Conservation (phyloP, 2,888 invertebrate genomes). For the Diachrysia chrysitis region DNA sequence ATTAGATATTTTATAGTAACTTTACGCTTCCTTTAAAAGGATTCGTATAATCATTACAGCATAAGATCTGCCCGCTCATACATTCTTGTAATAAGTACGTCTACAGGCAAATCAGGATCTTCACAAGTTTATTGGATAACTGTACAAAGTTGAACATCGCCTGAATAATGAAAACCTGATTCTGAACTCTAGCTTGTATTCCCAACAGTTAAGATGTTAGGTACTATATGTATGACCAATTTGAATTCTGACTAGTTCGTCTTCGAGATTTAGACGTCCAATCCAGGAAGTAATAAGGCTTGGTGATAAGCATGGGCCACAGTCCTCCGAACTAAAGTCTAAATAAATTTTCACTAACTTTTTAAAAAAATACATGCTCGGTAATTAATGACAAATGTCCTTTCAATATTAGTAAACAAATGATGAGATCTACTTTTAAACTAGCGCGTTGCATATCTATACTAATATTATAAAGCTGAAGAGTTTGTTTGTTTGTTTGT, state of each 20-base stretch:
- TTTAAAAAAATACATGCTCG: too few relatives aligned
- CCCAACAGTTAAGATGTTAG: conserved; percentile 3
- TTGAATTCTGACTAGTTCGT: neutral
- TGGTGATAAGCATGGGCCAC: neutral
- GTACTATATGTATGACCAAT: neutral
- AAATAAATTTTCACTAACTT: too few relatives aligned
- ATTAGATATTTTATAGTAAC: too few relatives aligned
- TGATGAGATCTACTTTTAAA: too few relatives aligned
- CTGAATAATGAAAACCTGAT: neutral
- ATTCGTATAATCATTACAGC: neutral
- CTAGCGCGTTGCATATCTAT: too few relatives aligned
- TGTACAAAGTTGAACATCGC: neutral
- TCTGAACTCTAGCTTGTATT: neutral
- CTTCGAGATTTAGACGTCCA: neutral
- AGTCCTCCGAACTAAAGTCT: too few relatives aligned
- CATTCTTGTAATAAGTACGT: neutral
- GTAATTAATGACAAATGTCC: too few relatives aligned
- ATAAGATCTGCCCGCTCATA: neutral
- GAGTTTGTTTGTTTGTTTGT: too few relatives aligned
- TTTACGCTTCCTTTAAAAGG: too few relatives aligned
- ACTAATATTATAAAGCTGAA: too few relatives aligned
- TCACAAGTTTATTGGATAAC: neutral
- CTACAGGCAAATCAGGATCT: neutral
- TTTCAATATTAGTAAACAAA: too few relatives aligned
- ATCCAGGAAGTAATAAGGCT: neutral